Evolutionary conservation across 2,113 vertebrate species (phyloP), one percentile per base, ranked within the genome.

Genomic region (Pseudorasbora parva): DNA sequence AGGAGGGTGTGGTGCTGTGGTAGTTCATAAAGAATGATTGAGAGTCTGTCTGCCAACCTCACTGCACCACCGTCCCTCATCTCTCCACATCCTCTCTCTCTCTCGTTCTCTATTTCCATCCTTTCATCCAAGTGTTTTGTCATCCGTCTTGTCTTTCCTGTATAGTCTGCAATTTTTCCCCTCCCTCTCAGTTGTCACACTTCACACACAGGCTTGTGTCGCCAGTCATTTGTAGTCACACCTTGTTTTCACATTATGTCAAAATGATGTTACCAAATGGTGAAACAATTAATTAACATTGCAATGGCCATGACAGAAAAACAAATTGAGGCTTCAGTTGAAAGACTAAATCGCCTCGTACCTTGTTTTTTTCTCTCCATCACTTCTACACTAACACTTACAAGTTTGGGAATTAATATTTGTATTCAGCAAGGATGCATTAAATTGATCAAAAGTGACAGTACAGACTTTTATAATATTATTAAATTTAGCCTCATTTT

Each of bases 1-100:
- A 4, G 43, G 45, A 30, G 54, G 59, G 84, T 41, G 81, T 66
- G 80, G 23, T 54, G 19, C 37, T 59, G 82, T 64, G 25, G 25
- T 78, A 19, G 47, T 56, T 81, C 69, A 62, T 88, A 83, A 83
- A 83, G 19, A 64, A 47, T 86, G 84, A 81, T 27, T n/a, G 64
- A 86, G 76, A 49, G 23, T 72, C 33, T 45, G 77, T 81, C 59
- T 60, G 60, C 41, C 30, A 85, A 37, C 30, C 43, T 80, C 78
- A 54, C 62, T 81, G 78, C 62, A 81, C 60, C 71, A 84, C n/a
- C 49, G 33, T 77, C 62, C 73, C 73, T 77, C 57, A 30, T 80
- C 43, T 66, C 30, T 37, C n/a, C 56, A 33, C 25, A 81, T 69
- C 64, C 79, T 41, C 23, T 43, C 11, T 21, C 14, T 23, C 49